Percentiles rank a stretch among this genome's conserved stretches.
Evolutionary conservation across 2,888 invertebrate species (phyloP).

Genomic region (Eilema griseolum): DNA sequence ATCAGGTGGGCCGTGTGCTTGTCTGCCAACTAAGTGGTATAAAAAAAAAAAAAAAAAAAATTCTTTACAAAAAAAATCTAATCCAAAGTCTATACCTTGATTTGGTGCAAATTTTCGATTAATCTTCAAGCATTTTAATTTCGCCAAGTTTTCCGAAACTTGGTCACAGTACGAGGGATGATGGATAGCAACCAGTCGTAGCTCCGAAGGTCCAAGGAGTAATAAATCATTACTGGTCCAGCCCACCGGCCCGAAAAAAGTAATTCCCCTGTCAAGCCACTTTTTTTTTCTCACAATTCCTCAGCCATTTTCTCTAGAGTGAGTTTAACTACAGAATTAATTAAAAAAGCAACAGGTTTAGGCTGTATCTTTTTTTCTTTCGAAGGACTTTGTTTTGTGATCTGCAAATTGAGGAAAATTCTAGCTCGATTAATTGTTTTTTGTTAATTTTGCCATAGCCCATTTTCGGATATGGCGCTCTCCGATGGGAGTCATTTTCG

Average conservation of each 20-base stretch:
- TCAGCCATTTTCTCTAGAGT: slow-evolving; percentile 46
- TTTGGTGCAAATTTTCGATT: slow-evolving; percentile 4
- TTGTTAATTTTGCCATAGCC: slow-evolving; percentile 9
- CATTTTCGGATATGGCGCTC: neutral
- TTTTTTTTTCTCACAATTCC: slow-evolving; percentile 46
- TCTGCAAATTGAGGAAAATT: slow-evolving; percentile 28
- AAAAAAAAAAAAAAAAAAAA: no score
- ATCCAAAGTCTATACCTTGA: neutral
- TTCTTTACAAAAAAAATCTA: no score
- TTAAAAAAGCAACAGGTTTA: slow-evolving; percentile 60
- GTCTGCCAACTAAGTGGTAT: no score
- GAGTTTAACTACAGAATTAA: slow-evolving; percentile 56
- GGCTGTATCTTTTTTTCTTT: slow-evolving; percentile 29
- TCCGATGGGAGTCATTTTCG: neutral
- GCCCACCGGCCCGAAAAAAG: slow-evolving; percentile 64
- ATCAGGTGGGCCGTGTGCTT: no score
- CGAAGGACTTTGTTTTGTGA: slow-evolving; percentile 27
- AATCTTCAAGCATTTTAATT: slow-evolving; percentile 28
- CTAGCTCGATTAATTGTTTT: slow-evolving; percentile 11
- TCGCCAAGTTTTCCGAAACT: slow-evolving; percentile 24
- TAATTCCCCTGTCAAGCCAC: slow-evolving; percentile 60
- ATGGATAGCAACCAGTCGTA: slow-evolving; percentile 64
- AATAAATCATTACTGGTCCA: slow-evolving; percentile 69
- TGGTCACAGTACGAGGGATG: slow-evolving; percentile 60
- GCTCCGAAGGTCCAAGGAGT: slow-evolving; percentile 61